These are phyloP conservation scores for Hypocryptadius cinnamomeus DNA, from an alignment of 2,113 vertebrate genomes.

Conservation along the genomic window DNA sequence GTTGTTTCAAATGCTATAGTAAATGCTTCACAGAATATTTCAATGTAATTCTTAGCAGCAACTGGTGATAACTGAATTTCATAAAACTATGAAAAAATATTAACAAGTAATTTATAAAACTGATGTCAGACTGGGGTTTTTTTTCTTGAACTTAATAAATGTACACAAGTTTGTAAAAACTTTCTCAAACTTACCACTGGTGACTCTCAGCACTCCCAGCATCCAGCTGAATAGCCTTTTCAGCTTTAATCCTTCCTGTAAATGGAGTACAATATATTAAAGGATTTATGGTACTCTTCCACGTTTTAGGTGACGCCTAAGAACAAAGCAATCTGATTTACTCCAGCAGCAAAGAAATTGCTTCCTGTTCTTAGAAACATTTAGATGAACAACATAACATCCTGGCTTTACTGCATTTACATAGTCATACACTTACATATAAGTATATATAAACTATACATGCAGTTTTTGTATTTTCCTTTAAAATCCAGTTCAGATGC, in stretches of 20 bases:
- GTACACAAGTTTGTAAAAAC: background rate
- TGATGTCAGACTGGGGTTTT: background rate
- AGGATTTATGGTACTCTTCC: background rate
- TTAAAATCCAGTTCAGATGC: background rate
- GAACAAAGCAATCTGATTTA: background rate
- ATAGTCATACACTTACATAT: background rate
- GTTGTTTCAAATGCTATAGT: background rate
- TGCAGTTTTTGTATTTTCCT: background rate
- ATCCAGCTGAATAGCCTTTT: constrained; percentile 81
- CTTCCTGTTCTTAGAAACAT: background rate
- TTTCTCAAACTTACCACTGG: constrained; percentile 82
- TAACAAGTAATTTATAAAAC: background rate
- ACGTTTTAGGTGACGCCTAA: background rate
- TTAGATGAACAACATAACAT: background rate
- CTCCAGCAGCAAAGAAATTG: background rate
- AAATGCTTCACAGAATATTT: background rate
- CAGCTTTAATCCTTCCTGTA: constrained; percentile 82
- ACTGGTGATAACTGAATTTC: background rate
- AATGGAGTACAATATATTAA: background rate
- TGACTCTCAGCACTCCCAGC: constrained; percentile 85
- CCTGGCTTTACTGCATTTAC: background rate
- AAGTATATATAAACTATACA: background rate
- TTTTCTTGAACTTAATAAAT: background rate
- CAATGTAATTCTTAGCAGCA: background rate
- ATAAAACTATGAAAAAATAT: background rate